Evolutionary conservation across 1,140 invertebrate genomes (phyloP).

Genomic region (Globodera rostochiensis): DNA sequence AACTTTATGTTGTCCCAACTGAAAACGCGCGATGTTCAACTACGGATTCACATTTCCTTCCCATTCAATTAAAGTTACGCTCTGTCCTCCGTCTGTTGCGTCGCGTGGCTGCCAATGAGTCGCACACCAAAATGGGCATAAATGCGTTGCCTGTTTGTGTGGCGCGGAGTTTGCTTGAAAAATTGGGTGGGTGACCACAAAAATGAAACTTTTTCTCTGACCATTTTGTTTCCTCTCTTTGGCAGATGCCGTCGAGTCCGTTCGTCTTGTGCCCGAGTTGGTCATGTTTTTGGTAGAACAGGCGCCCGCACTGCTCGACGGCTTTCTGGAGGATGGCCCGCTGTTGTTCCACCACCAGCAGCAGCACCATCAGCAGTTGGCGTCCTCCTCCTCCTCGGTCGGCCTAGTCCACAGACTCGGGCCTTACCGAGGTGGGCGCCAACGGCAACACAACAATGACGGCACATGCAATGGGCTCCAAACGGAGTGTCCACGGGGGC

Average conservation of each 20-base stretch:
- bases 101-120: constrained; percentile 34
- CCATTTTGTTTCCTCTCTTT: not conserved
- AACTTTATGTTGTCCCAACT: too few relatives aligned
- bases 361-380: not conserved
- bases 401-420: constrained; percentile 53
- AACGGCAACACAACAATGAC: constrained; percentile 14
- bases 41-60: too few relatives aligned
- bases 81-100: constrained; percentile 42
- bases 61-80: constrained; percentile 8
- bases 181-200: constrained; percentile 40
- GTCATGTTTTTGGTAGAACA: constrained; percentile 46
- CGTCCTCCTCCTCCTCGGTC: not conserved
- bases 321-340: constrained; percentile 46
- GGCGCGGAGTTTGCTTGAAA: constrained; percentile 50
- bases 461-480: constrained; percentile 17
- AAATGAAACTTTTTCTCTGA: not conserved
- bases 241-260: constrained; percentile 49
- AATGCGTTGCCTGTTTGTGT: constrained; percentile 50
- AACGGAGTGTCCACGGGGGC: not conserved
- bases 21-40: too few relatives aligned
- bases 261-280: constrained; percentile 44
- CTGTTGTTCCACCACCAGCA: constrained; percentile 26
- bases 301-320: constrained; percentile 49
- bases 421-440: constrained; percentile 43
- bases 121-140: constrained; percentile 47